Conservation (phyloP, 2,888 invertebrate species). For the Drosophila affinis region DNA sequence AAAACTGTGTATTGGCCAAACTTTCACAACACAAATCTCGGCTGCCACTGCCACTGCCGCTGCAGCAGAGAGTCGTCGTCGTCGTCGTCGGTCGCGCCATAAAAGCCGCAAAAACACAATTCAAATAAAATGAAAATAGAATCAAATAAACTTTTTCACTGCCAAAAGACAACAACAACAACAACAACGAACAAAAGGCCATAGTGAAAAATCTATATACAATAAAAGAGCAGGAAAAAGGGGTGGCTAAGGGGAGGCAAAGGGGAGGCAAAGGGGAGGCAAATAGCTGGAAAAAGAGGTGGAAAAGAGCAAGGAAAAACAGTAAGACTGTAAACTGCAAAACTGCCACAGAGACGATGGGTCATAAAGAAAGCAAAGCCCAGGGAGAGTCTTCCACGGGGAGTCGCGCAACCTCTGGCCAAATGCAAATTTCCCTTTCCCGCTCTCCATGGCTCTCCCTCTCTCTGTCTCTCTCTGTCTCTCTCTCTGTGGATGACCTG, state of each 20-base stretch:
- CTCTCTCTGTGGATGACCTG: conserved; percentile 16
- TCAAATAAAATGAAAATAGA: conserved; percentile 80
- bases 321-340: conserved; percentile 32
- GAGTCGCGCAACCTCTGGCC: conserved; percentile 63
- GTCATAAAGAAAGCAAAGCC: conserved; percentile 75
- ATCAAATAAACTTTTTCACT: conserved; percentile 72
- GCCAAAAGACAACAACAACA: conserved; percentile 11
- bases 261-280: neutral
- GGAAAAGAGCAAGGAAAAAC: neutral
- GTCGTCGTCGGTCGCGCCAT: conserved; percentile 49
- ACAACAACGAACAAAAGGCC: conserved; percentile 65
- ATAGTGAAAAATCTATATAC: conserved; percentile 48
- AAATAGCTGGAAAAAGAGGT: neutral
- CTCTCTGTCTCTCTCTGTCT: too few relatives aligned
- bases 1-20: conserved; percentile 47
- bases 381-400: conserved; percentile 40
- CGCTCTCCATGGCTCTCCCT: conserved; percentile 6
- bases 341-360: conserved; percentile 39
- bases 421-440: conserved; percentile 63
- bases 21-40: conserved; percentile 76
- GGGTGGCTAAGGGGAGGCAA: neutral
- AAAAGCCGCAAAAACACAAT: conserved; percentile 72
- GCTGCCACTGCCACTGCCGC: conserved; percentile 3
- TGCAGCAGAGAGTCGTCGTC: conserved; percentile 10
- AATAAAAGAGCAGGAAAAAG: conserved; percentile 11